These are phyloP conservation scores for Astatotilapia flaviijosephi DNA, from an alignment of 2,113 vertebrate species.

Conservation along the genomic window DNA sequence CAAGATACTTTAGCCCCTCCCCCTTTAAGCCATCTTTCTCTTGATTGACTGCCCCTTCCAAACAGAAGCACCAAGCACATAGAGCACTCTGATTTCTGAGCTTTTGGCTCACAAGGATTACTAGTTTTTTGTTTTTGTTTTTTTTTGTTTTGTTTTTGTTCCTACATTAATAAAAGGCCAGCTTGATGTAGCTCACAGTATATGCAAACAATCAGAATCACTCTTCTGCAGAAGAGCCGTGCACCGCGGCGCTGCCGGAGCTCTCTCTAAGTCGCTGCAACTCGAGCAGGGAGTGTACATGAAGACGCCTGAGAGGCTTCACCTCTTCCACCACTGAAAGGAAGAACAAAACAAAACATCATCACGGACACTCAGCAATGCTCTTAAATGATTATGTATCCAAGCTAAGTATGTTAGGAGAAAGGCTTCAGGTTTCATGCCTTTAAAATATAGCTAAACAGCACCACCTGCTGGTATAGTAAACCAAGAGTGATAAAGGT, in stretches of 20 bases:
- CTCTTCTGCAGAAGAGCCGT: neutral
- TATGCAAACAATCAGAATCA: neutral
- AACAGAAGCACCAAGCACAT: neutral
- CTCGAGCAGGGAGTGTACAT: constrained; percentile 67
- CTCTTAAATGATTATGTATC: neutral
- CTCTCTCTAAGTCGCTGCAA: constrained; percentile 31
- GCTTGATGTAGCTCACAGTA: neutral
- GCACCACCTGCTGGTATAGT: constrained; percentile 22
- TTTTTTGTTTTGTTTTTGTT: neutral
- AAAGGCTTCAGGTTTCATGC: neutral
- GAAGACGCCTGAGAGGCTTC: constrained; percentile 65
- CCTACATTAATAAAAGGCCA: neutral
- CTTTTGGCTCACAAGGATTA: neutral
- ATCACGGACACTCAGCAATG: neutral
- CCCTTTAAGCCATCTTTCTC: neutral
- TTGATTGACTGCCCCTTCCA: neutral
- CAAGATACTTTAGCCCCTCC: neutral
- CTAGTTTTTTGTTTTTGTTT: neutral
- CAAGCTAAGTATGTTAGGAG: neutral
- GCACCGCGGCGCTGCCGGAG: neutral
- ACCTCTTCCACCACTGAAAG: constrained; percentile 71
- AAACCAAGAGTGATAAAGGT: neutral
- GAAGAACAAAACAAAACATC: neutral
- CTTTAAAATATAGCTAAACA: neutral
- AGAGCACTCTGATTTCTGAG: neutral